Percentiles rank a stretch among this genome's conserved stretches.
phyloP scores from a whole-genome alignment of 37 sponge, comb jelly and placozoan genomes.

The Crambe crambe region DNA sequence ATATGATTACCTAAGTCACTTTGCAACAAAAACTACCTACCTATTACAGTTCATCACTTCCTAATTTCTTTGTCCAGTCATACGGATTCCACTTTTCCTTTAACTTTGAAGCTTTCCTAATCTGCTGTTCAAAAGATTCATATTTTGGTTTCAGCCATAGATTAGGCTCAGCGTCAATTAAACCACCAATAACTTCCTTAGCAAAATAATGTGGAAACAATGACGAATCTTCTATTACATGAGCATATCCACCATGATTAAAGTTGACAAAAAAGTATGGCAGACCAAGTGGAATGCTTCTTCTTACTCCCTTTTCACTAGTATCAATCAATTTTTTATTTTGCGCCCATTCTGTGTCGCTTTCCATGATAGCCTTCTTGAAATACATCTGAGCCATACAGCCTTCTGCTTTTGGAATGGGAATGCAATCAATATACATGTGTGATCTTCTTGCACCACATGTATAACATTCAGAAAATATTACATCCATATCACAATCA shows the following conservation, averaged over 20 bases:
- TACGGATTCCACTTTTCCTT: conserved; percentile 80
- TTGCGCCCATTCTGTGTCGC: conserved; percentile 91
- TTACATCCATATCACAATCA: conserved; percentile 55
- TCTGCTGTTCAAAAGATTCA: conserved; percentile 67
- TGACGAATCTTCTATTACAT: conserved; percentile 85
- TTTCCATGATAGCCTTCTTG: conserved; percentile 95
- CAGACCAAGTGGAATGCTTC: conserved; percentile 79
- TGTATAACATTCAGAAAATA: conserved; percentile 78
- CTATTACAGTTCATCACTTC: too few species aligned
- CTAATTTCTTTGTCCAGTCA: conserved; percentile 80
- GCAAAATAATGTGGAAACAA: conserved; percentile 91
- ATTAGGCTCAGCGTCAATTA: conserved; percentile 83
- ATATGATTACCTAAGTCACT: too few species aligned
- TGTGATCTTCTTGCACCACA: conserved; percentile 50
- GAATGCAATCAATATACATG: conserved; percentile 92
- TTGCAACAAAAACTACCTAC: too few species aligned
- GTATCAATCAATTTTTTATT: conserved; percentile 95
- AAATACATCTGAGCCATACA: conserved; percentile 87
- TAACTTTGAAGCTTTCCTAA: conserved; percentile 59
- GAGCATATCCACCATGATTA: conserved; percentile 89
- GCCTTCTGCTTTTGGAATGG: conserved; percentile 79
- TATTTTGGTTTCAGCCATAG: conserved; percentile 85
- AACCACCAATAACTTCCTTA: conserved; percentile 86
- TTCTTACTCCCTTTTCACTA: conserved; percentile 62
- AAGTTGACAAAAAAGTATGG: conserved; percentile 94